phyloP scores from a whole-genome alignment of 2,888 invertebrate species.

The Andrena bucephala region DNA sequence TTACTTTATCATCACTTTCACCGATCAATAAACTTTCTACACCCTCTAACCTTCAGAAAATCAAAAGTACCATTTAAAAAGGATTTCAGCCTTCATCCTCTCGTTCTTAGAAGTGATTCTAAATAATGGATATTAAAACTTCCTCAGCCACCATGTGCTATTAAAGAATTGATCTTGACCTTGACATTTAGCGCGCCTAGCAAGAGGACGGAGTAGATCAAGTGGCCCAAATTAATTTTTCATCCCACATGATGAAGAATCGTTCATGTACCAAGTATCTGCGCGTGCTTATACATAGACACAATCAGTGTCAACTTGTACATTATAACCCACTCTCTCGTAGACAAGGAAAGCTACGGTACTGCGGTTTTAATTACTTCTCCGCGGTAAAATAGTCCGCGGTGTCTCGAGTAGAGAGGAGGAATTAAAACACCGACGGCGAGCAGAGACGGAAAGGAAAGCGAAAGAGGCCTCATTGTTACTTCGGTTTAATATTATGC shows the following conservation, averaged over 20 bases:
- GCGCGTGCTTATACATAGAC: not conserved
- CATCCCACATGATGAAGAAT: not conserved
- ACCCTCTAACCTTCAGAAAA: too few relatives aligned
- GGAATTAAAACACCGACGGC: slow-evolving; percentile 46
- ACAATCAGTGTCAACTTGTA: slow-evolving; percentile 13
- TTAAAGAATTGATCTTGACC: slow-evolving; percentile 1
- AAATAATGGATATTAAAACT: too few relatives aligned
- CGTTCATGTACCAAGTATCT: not conserved
- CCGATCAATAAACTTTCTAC: too few relatives aligned
- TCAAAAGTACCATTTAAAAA: not conserved
- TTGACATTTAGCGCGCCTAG: not conserved
- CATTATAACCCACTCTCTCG: slow-evolving; percentile 28
- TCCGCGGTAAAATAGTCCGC: slow-evolving; percentile 41
- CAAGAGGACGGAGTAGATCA: not conserved
- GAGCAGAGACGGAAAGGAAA: slow-evolving; percentile 2
- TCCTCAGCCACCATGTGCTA: not conserved
- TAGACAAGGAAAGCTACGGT: slow-evolving; percentile 29
- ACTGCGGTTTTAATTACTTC: slow-evolving; percentile 60
- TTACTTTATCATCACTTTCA: too few relatives aligned
- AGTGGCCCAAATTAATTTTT: not conserved
- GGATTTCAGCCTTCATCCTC: not conserved
- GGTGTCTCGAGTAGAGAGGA: slow-evolving; percentile 11
- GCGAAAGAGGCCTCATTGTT: slow-evolving; percentile 38
- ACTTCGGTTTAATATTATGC: slow-evolving; percentile 37
- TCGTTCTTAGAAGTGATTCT: too few relatives aligned